These are phyloP conservation scores for Odontamblyopus rebecca DNA, from an alignment of 2,797 vertebrate genomes.

Conservation along the genomic window DNA sequence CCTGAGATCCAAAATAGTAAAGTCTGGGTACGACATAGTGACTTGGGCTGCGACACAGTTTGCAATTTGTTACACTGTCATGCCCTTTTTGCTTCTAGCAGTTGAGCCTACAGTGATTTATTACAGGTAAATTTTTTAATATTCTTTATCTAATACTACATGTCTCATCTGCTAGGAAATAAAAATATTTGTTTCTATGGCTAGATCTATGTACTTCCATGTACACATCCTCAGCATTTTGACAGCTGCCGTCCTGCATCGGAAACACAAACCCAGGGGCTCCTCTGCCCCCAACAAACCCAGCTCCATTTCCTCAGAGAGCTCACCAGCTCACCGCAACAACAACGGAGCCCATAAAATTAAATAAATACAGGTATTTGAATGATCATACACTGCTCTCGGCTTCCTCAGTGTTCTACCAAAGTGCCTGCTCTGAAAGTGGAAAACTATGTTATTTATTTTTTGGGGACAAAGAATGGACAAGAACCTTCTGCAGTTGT, in stretches of 20 bases:
- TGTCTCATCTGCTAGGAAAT: background rate
- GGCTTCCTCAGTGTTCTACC: constrained; percentile 8
- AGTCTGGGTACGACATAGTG: constrained; percentile 81
- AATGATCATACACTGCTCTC: constrained; percentile 10
- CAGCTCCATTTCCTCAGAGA: constrained; percentile 27
- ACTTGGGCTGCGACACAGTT: constrained; percentile 91
- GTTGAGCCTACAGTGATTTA: constrained; percentile 83
- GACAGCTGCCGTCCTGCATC: constrained; percentile 78
- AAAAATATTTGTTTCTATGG: constrained; percentile 5
- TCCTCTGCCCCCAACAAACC: constrained; percentile 28
- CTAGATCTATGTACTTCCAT: constrained; percentile 93
- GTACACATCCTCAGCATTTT: constrained; percentile 90
- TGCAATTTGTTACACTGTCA: constrained; percentile 88
- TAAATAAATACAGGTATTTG: constrained; percentile 39
- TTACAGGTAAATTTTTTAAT: constrained; percentile 82
- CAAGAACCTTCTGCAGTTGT: constrained; percentile 15
- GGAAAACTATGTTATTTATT: constrained; percentile 43
- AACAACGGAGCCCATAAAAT: constrained; percentile 59
- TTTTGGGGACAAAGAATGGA: constrained; percentile 10
- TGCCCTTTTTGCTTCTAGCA: constrained; percentile 90
- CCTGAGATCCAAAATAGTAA: constrained; percentile 75
- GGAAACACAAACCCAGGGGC: constrained; percentile 67
- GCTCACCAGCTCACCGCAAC: constrained; percentile 63
- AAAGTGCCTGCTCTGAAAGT: constrained; percentile 23
- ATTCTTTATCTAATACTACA: background rate